These are phyloP conservation scores for Galagoides demidoff DNA, from an alignment of 2,797 vertebrate genomes.

Conservation along the genomic window DNA sequence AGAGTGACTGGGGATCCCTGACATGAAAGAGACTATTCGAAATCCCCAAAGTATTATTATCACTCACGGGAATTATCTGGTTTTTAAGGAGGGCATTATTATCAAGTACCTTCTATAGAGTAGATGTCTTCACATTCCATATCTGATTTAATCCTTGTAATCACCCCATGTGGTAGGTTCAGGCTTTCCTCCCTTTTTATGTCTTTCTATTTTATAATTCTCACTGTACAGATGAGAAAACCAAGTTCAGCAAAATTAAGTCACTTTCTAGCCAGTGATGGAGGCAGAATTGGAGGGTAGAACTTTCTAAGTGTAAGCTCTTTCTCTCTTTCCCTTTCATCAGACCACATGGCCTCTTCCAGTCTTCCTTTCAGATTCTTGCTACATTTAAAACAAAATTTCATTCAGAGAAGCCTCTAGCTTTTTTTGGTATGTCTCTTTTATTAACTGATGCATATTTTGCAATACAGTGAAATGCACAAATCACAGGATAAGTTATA, in stretches of 20 bases:
- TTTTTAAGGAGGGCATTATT: slow-evolving; percentile 4
- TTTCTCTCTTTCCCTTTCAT: not conserved
- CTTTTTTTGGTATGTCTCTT: not conserved
- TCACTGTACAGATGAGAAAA: slow-evolving; percentile 26
- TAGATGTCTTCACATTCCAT: not conserved
- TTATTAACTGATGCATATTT: not conserved
- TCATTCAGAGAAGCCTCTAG: not conserved
- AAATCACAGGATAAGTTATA: not conserved
- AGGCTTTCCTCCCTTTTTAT: not conserved
- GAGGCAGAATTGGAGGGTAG: not conserved
- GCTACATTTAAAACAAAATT: not conserved
- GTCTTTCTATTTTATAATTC: not conserved
- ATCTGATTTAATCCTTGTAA: slow-evolving; percentile 44
- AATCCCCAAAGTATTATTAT: slow-evolving; percentile 21
- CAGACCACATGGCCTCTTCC: not conserved
- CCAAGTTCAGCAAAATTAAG: slow-evolving; percentile 45
- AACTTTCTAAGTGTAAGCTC: not conserved
- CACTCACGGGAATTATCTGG: not conserved
- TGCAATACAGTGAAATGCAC: not conserved
- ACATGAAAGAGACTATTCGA: slow-evolving; percentile 37
- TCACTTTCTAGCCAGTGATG: not conserved
- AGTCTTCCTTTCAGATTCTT: not conserved
- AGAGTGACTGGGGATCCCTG: slow-evolving; percentile 25
- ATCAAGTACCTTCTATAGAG: not conserved
- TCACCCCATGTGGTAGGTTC: slow-evolving; percentile 16